Evolutionary conservation across 1,140 invertebrate species (phyloP), one percentile per base, ranked within the genome.

Genomic region (Probaryconus sp.): DNA sequence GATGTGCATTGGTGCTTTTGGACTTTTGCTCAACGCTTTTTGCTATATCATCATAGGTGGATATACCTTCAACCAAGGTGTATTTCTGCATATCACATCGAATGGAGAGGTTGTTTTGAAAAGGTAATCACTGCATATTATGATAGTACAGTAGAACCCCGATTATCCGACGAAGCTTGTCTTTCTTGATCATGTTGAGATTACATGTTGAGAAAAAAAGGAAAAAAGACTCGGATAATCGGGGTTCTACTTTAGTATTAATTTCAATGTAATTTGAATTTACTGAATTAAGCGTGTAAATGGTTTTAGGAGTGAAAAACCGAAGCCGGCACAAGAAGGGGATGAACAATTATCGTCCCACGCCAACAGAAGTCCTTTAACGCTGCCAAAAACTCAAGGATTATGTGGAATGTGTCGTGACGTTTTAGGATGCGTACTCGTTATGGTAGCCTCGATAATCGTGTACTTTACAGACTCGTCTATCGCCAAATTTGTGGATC

Each of bases 41-140:
- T 93, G 92, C 42, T 94, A 93, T 81, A 80, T 93, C 14, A 77
- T 94, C 1, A 94, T 95, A 50, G 93, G 94, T 28, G 94, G 93
- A 6, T 95, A 93, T 72, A 94, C 93, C 0, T 92, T 92, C 77
- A 93, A 94, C 79, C 93, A 94, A 80, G 92, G 92, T 0, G 91
- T 92, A 79, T 94, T 91, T 76, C 81, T 94, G 1, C 91, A 93
- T 56, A 88, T 93, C 16, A 92, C 91, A 0, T 88, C 89, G 24
- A 89, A 87, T 17, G 92, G 92, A 1, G 90, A 92, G 55, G 90
- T 93, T 4, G 88, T 92, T 17, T 80, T 93, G 6, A 88, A 91
- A 48, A 89, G 80, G 86, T 86, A 51, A 65, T 6, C 50, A 17
- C 24, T 30, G n/a, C n/a, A n/a, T n/a, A n/a, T n/a, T n/a, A n/a